These are phyloP conservation scores for Melopsittacus undulatus DNA, from an alignment of 2,797 vertebrate genomes.

Conservation along the genomic window DNA sequence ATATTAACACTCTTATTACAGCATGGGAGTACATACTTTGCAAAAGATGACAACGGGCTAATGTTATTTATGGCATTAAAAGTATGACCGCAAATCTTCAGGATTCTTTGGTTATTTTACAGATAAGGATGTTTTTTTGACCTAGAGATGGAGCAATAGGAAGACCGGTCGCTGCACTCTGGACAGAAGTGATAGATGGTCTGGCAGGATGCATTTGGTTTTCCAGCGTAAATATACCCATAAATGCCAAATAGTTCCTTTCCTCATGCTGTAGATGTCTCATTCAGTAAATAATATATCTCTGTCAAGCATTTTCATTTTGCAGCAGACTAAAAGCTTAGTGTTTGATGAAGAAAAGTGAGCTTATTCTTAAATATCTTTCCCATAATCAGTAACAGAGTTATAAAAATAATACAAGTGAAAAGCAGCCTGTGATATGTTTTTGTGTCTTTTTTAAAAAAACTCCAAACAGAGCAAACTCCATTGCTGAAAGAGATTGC, in stretches of 20 bases:
- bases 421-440: not conserved
- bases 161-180: not conserved
- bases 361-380: not conserved
- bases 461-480: too few relatives aligned
- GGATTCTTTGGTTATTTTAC: not conserved
- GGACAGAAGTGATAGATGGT: slow-evolving; percentile 20
- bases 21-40: not conserved
- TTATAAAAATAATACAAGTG: not conserved
- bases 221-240: not conserved
- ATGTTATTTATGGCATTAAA: not conserved
- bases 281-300: not conserved
- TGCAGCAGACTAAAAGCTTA: not conserved
- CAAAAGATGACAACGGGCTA: not conserved
- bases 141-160: not conserved
- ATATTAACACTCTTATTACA: not conserved
- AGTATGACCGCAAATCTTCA: not conserved
- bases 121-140: not conserved
- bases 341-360: not conserved
- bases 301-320: not conserved
- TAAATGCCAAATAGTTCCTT: slow-evolving; percentile 43
- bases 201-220: slow-evolving; percentile 33
- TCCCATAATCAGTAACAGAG: not conserved
- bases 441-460: not conserved
- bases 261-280: not conserved
- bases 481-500: not conserved